These are phyloP conservation scores for Cassiopea andromeda DNA, from an alignment of 30 jellyfish, hydroid and myxozoan genomes.

Conservation along the genomic window DNA sequence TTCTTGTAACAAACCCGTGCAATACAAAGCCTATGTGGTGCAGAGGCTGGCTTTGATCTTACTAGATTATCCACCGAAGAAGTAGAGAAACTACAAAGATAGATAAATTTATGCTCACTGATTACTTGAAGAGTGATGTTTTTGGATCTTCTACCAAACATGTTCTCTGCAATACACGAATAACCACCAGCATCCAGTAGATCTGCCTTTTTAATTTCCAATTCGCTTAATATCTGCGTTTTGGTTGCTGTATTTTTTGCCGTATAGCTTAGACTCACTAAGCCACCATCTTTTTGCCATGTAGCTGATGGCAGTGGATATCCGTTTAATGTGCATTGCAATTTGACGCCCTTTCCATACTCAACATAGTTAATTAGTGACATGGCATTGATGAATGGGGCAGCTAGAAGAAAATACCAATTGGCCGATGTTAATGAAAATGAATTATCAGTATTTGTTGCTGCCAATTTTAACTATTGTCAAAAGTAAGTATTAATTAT, in stretches of 20 bases:
- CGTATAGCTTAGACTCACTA: neutral
- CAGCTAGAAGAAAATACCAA: neutral
- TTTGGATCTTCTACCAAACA: conserved; percentile 16
- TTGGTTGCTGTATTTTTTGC: neutral
- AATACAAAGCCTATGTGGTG: no score
- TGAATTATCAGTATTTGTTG: no score
- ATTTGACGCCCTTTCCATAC: neutral
- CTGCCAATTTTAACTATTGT: no score
- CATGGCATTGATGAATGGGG: neutral
- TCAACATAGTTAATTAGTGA: neutral
- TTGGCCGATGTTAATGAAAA: neutral
- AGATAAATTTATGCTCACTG: neutral
- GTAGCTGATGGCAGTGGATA: conserved; percentile 17
- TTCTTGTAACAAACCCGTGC: no score
- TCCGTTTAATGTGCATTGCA: conserved; percentile 12
- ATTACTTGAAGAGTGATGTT: neutral
- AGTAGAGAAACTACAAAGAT: neutral
- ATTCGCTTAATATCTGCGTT: neutral
- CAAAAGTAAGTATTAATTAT: no score
- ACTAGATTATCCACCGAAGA: neutral
- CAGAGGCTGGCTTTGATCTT: no score
- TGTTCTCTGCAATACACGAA: conserved; percentile 28
- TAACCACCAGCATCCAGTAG: conserved; percentile 17
- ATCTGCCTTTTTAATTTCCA: conserved; percentile 1
- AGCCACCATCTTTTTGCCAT: conserved; percentile 29